Evolutionary conservation across 1,140 invertebrate species (phyloP), one percentile per base, ranked within the genome.

Genomic region (Phortica variegata): DNA sequence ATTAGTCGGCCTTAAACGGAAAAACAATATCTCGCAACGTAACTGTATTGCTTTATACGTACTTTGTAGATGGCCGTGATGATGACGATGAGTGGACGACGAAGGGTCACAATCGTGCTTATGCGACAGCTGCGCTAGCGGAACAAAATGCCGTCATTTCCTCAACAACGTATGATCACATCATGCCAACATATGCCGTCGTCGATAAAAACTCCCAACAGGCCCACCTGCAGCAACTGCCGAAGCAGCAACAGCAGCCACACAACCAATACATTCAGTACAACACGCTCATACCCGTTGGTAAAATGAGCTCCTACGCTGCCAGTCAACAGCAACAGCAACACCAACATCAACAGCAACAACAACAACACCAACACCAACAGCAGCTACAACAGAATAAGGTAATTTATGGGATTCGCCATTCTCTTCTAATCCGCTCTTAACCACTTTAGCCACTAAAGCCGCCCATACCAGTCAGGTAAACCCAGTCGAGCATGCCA

Each of bases 71-170:
- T 49, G 72, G 71, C 3, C 65, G 66, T 17, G 72, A 75, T 40
- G 62, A 75, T 32, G 71, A 74, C 32, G 71, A 74, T 41, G 72
- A 72, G 50, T 72, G 66, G 69, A 73, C 68, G 41, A 75, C 72
- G 31, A 75, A 73, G 53, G 65, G 70, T 10, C 73, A 76, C 44
- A 61, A 52, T 34, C 72, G 73, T 38, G 62, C 68, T 41, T 76
- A 73, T 56, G 73, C 73, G 17, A 76, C 73, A 15, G 73, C 73
- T 0, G 73, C 73, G 0, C 12, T 76, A 36, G 73, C 73, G 36
- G 73, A 76, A 43, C 73, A 76, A 42, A 76, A 76, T 42, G 73
- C 73, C 36, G 65, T 75, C 37, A 75, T 75, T 55, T 71, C 73
- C 36, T 61, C 73, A 40, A 59, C 63, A 40, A 66, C 59, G 36